Conservation (phyloP, 1,140 invertebrate genomes). For the Argopecten irradians region DNA sequence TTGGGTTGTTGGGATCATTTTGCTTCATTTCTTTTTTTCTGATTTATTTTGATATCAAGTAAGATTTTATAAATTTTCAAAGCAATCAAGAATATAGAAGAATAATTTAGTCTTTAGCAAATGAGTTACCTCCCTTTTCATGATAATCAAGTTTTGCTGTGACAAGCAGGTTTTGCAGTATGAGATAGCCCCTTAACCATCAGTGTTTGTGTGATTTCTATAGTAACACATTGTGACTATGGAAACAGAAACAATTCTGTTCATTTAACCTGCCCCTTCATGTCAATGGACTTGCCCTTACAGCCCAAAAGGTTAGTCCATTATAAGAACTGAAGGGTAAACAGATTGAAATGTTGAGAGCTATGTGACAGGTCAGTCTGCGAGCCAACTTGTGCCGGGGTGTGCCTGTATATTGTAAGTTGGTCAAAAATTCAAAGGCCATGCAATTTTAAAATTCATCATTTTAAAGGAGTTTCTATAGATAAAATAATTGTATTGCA, state of each 20-base stretch:
- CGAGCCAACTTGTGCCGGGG: slow-evolving; percentile 4
- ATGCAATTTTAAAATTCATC: neutral
- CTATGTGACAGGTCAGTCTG: slow-evolving; percentile 14
- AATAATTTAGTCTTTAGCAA: too few species aligned
- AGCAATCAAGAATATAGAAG: too few species aligned
- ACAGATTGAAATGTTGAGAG: neutral
- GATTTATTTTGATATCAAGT: neutral
- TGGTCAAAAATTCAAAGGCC: neutral
- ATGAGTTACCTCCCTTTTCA: too few species aligned
- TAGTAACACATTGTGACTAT: neutral
- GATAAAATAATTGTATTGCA: too few species aligned
- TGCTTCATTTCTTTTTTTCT: neutral
- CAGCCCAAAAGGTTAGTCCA: neutral
- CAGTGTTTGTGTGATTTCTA: slow-evolving; percentile 2
- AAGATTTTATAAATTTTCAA: too few species aligned
- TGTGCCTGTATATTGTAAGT: neutral
- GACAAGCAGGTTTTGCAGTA: neutral
- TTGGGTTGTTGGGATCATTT: too few species aligned
- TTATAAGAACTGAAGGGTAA: neutral
- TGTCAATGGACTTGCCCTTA: neutral
- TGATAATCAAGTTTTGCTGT: neutral
- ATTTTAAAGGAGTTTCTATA: neutral
- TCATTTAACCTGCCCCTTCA: slow-evolving; percentile 4
- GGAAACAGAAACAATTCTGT: neutral
- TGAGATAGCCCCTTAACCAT: neutral